Evolutionary conservation across 2,888 invertebrate species (phyloP), one percentile per base, ranked within the genome.

Genomic region (Parascotia fuliginaria): DNA sequence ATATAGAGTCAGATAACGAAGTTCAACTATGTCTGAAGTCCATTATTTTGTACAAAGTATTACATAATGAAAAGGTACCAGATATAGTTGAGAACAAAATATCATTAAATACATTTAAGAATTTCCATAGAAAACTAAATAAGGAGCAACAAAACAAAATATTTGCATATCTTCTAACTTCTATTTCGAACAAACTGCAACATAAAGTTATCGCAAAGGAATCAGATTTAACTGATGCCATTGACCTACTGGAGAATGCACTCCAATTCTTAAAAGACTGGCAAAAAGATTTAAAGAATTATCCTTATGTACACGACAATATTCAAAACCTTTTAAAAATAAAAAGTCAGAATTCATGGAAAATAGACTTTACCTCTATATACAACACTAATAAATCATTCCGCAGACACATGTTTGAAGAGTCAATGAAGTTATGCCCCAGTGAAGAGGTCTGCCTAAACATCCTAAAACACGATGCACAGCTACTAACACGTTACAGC

Each of bases 391-490:
- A 81, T 1, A 88, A 83, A 54, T 67, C 75, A 1, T 87, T 84
- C 85, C 78, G 75, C 16, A 83, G 70, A 41, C 47, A 68, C 27
- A 61, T 89, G 68, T 86, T 89, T 55, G 76, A 79, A 27, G 79
- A 84, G 36, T 88, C 88, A 0, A 59, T 89, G 11, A 42, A 61
- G 7, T 41, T 87, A 37, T 59, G 55, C 14, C 73, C 77, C 0
- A 61, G 55, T 24, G 77, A 79, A 64, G 67, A 70, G 37, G 70
- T 72, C 4, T 86, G 79, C 42, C 11, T 87, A 3, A 88, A 89
- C 58, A 86, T 78, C 3, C 58, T 89, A 12, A 89, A 88, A 58
- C 84, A 89, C 55, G 75, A 81, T 15, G 77, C 89, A 3, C 60
- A 61, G 7, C 33, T 89, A n/a, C 56, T 89, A n/a, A 40, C 45